Base-by-base conservation (phyloP, 2,888 invertebrate species). In the Tanypteryx hageni region DNA sequence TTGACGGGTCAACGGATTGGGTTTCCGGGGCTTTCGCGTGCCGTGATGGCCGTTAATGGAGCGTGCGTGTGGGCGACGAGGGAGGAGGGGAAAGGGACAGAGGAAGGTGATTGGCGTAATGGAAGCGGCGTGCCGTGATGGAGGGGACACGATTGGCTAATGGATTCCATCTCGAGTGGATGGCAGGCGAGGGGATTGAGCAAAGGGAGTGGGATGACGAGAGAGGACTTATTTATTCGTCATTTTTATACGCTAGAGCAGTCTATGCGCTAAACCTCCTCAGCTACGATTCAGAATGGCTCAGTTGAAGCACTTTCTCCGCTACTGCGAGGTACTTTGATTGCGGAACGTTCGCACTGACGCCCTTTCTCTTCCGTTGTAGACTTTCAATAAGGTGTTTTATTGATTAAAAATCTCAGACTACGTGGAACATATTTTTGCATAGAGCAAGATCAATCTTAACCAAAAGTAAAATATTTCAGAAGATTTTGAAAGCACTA, bases 1-100 rank as follows among this genome's bases (percentile, higher is more conserved):
- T 86, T 86, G 89, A 64, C 64, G 89, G 89, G 89, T 86, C 86
- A 89, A 11, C 64, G 61, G 85, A 85, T 85, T 22, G n/a, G 31
- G 22, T 27, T 27, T 13, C 59, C 64, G 16, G 59, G 10, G 13
- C 86, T 61, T 61, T 27, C 86, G 61, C 89, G 64, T 89, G 89
- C 89, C 64, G 0, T 61, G 84, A 57, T 22, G 57, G 22, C 57
- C 64, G 89, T 64, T 89, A 89, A 89, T 68, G 89, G 89, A 89
- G 64, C 89, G 86, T 61, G 86, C 31, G 68, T 22, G 76, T n/a
- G 68, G n/a, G 68, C 7, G 68, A 1, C 3, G 27, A 44, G 11
- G 82, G 57, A 18, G 83, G 83, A 56, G 18, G 11, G 83, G 31
- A 5, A 31, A 18, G 3, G 83, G 83, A 18, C 44, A n/a, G 64